Conservation (phyloP, 2,797 vertebrate species). For the Hippocampus kuda region DNA sequence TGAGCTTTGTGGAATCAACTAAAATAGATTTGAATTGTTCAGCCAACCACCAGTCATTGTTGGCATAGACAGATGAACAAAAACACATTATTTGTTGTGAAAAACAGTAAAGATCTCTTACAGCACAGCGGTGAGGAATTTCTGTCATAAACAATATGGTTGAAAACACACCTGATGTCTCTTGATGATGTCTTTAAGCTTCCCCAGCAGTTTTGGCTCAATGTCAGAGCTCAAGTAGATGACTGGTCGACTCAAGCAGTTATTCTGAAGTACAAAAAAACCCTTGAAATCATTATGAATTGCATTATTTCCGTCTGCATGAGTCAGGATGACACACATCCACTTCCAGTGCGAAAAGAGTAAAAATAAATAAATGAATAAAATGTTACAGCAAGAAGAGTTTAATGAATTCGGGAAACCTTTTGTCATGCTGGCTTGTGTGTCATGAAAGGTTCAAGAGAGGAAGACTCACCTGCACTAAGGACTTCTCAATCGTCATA, state of each 20-base stretch:
- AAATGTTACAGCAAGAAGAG: too few relatives aligned
- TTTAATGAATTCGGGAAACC: background rate
- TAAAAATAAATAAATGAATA: background rate
- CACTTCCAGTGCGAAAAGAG: background rate
- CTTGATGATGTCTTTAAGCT: conserved; percentile 94
- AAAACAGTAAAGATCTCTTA: background rate
- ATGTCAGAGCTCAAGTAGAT: conserved; percentile 92
- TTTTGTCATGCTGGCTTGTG: background rate
- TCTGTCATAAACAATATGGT: background rate
- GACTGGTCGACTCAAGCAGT: conserved; percentile 85
- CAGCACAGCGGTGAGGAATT: background rate
- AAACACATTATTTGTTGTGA: too few relatives aligned
- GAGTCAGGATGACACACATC: background rate
- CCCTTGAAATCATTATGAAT: background rate
- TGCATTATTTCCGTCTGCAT: background rate
- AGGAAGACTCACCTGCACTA: conserved; percentile 79
- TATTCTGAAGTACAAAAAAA: conserved; percentile 69
- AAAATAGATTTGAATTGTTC: too few relatives aligned
- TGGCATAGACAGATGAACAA: too few relatives aligned
- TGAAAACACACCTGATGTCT: conserved; percentile 80
- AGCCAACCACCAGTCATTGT: too few relatives aligned
- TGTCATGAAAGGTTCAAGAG: background rate
- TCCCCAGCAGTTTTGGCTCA: conserved; percentile 88
- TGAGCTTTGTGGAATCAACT: background rate
- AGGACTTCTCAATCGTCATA: conserved; percentile 94